A percentile compares a stretch with the other conserved stretches of the same genome.
These are phyloP conservation scores for Gymnocheta viridis DNA, from an alignment of 2,888 invertebrate genomes.

Conservation along the genomic window DNA sequence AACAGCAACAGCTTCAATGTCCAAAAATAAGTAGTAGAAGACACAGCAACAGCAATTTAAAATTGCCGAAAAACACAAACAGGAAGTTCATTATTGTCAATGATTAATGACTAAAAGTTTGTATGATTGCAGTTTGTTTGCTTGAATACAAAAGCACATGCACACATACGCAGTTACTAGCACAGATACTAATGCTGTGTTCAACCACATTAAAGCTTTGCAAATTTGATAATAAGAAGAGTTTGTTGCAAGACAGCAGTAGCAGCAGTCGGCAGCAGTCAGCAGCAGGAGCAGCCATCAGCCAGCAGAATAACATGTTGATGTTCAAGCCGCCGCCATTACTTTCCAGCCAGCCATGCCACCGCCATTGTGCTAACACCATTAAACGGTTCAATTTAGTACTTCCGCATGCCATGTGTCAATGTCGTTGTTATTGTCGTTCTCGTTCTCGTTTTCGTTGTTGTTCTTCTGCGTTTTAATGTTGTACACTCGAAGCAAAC, in stretches of 20 bases:
- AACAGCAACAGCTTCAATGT: conserved; percentile 15
- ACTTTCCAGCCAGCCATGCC: conserved; percentile 69
- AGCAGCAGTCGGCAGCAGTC: not conserved
- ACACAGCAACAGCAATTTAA: conserved; percentile 65
- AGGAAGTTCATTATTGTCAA: conserved; percentile 81
- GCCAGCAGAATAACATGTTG: conserved; percentile 56
- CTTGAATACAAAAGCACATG: conserved; percentile 7
- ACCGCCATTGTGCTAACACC: conserved; percentile 70
- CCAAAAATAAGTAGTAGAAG: not conserved
- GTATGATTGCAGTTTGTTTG: conserved; percentile 33
- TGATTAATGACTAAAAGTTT: conserved; percentile 78
- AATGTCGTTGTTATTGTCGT: conserved; percentile 64
- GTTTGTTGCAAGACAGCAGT: not conserved
- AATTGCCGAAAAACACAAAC: conserved; percentile 73
- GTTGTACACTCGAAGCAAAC: conserved; percentile 21
- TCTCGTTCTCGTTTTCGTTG: conserved; percentile 24
- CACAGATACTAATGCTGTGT: conserved; percentile 2
- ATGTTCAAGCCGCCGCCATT: conserved; percentile 57
- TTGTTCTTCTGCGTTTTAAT: conserved; percentile 25
- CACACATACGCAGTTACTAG: conserved; percentile 1
- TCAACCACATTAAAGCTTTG: conserved; percentile 26
- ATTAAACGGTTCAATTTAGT: conserved; percentile 75
- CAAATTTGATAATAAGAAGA: conserved; percentile 31
- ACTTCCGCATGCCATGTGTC: conserved; percentile 73
- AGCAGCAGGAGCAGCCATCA: not conserved